phyloP scores from a whole-genome alignment of 2,113 vertebrate species.

The Danionella cerebrum region DNA sequence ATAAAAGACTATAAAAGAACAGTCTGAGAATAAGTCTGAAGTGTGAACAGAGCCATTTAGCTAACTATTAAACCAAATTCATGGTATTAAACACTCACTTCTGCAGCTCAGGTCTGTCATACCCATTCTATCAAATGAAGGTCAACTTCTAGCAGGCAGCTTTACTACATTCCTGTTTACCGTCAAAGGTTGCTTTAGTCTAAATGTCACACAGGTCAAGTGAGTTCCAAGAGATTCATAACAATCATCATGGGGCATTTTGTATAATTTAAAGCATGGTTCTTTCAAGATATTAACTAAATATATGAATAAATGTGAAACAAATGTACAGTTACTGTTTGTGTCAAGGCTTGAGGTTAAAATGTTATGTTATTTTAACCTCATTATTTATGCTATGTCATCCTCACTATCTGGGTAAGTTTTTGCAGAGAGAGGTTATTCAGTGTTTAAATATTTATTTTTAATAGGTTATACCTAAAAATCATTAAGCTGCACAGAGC shows the following conservation, averaged over 20 bases:
- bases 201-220: not conserved
- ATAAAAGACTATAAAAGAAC: not conserved
- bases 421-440: too few species aligned
- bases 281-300: not conserved
- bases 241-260: not conserved
- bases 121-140: not conserved
- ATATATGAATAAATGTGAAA: too few species aligned
- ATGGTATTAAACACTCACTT: not conserved
- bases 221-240: not conserved
- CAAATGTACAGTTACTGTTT: too few species aligned
- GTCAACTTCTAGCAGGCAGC: not conserved
- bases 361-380: too few species aligned
- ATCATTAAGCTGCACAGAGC: too few species aligned
- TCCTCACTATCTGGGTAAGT: too few species aligned
- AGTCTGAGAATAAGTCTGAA: not conserved
- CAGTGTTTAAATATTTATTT: too few species aligned
- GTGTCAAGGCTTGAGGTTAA: too few species aligned
- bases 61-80: not conserved
- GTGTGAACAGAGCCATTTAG: not conserved
- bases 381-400: too few species aligned
- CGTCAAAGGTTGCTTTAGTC: slow-evolving; percentile 11
- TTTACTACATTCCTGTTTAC: not conserved
- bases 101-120: not conserved
- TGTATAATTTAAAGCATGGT: too few species aligned
- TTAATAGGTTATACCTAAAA: too few species aligned